phyloP scores from a whole-genome alignment of 1,140 invertebrate genomes.

The Cylas formicarius region DNA sequence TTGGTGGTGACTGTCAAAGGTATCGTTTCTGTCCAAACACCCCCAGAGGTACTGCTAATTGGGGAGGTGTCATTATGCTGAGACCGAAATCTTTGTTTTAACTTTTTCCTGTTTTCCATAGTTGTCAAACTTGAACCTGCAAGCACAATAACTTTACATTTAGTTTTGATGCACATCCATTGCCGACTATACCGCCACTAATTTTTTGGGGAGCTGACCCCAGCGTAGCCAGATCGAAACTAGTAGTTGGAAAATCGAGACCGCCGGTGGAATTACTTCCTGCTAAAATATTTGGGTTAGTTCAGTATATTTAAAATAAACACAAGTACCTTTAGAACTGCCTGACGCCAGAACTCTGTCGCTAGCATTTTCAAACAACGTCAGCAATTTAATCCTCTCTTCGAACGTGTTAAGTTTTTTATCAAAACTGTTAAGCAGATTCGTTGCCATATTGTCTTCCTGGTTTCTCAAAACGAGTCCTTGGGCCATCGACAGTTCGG shows the following conservation, averaged over 20 bases:
- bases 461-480: slow-evolving; percentile 33
- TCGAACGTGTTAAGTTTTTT: no score
- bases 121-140: slow-evolving; percentile 3
- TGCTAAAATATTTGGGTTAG: no score
- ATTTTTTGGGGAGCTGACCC: slow-evolving; percentile 10
- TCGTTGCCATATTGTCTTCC: no score
- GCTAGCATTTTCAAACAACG: slow-evolving; percentile 26
- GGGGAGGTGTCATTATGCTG: slow-evolving; percentile 5
- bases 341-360: slow-evolving; percentile 7
- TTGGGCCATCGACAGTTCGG: slow-evolving; percentile 51
- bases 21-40: slow-evolving; percentile 31
- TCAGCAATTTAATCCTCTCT: slow-evolving; percentile 32
- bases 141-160: no score
- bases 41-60: slow-evolving; percentile 10
- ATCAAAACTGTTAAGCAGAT: slow-evolving; percentile 20
- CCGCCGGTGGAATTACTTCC: slow-evolving; percentile 5
- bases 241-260: slow-evolving; percentile 19
- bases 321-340: slow-evolving; percentile 7
- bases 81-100: slow-evolving; percentile 23
- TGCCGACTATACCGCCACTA: slow-evolving; percentile 4
- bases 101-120: slow-evolving; percentile 17
- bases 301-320: slow-evolving; percentile 1
- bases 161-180: no score
- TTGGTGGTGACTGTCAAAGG: slow-evolving; percentile 30
- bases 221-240: slow-evolving; percentile 20